Evolutionary conservation across 2,888 invertebrate species (phyloP).

Genomic region (Agriopis marginaria): DNA sequence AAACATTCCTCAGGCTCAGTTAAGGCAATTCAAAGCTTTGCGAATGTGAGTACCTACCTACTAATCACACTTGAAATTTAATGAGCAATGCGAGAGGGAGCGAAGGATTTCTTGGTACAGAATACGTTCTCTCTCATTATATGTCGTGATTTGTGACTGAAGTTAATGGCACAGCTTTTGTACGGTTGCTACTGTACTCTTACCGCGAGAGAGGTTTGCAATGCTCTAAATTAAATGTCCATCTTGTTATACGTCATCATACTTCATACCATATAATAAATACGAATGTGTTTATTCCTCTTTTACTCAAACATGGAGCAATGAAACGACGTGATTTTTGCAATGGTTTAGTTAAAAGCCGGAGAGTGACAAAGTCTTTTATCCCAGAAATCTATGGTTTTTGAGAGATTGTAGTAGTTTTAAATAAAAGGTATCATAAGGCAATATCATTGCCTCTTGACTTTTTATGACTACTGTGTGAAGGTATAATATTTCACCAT

Average conservation of each 20-base stretch:
- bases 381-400: too few relatives aligned
- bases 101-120: slow-evolving; percentile 24
- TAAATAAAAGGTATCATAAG: background rate
- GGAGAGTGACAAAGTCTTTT: too few relatives aligned
- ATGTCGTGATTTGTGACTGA: slow-evolving; percentile 35
- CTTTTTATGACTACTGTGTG: background rate
- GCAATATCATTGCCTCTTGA: too few relatives aligned
- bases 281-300: too few relatives aligned
- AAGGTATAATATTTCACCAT: background rate
- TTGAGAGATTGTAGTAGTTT: background rate
- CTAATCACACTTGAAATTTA: slow-evolving; percentile 39
- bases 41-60: slow-evolving; percentile 27
- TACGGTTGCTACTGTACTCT: slow-evolving; percentile 23
- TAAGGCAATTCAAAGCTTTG: slow-evolving; percentile 29
- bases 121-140: slow-evolving; percentile 30
- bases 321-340: too few relatives aligned
- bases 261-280: background rate
- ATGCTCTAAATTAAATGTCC: slow-evolving; percentile 22
- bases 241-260: slow-evolving; percentile 2
- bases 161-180: slow-evolving; percentile 32
- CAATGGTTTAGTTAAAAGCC: too few relatives aligned
- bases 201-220: slow-evolving; percentile 2
- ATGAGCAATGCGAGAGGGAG: slow-evolving; percentile 35
- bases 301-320: too few relatives aligned
- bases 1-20: slow-evolving; percentile 18